Evolutionary conservation across 2,797 vertebrate genomes (phyloP).

Genomic region (Fistularia commersonii): DNA sequence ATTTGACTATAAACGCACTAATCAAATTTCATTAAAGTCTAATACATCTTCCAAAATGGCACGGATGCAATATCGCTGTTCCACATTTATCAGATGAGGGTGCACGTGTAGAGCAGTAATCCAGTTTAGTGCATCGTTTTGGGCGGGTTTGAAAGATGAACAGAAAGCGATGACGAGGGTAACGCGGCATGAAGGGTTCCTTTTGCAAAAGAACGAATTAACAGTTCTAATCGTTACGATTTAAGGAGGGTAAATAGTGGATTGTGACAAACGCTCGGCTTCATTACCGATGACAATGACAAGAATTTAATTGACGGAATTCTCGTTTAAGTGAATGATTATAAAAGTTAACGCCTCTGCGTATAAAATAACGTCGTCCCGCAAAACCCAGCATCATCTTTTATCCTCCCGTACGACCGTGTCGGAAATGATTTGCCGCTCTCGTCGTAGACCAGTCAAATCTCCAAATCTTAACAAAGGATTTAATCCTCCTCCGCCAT

Average conservation of each 20-base stretch:
- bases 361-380: too few relatives aligned
- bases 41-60: slow-evolving; percentile 86
- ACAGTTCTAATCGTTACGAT: not conserved
- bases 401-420: too few relatives aligned
- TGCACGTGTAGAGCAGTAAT: slow-evolving; percentile 68
- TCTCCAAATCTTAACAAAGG: too few relatives aligned
- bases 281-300: too few relatives aligned
- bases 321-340: too few relatives aligned
- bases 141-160: slow-evolving; percentile 43
- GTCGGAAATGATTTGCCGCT: too few relatives aligned
- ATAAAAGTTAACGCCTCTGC: too few relatives aligned
- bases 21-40: slow-evolving; percentile 94
- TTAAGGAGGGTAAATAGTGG: not conserved
- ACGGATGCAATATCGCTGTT: slow-evolving; percentile 75
- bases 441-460: too few relatives aligned
- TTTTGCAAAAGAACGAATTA: not conserved
- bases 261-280: too few relatives aligned
- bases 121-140: slow-evolving; percentile 66
- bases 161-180: slow-evolving; percentile 53
- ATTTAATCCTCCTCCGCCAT: too few relatives aligned
- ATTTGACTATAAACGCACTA: slow-evolving; percentile 92
- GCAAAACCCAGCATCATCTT: too few relatives aligned
- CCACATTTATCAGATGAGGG: slow-evolving; percentile 76
- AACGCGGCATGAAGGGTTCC: slow-evolving; percentile 54
- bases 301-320: too few relatives aligned